Evolutionary conservation across 1,140 invertebrate species (phyloP).

Genomic region (Ceratina calcarata): DNA sequence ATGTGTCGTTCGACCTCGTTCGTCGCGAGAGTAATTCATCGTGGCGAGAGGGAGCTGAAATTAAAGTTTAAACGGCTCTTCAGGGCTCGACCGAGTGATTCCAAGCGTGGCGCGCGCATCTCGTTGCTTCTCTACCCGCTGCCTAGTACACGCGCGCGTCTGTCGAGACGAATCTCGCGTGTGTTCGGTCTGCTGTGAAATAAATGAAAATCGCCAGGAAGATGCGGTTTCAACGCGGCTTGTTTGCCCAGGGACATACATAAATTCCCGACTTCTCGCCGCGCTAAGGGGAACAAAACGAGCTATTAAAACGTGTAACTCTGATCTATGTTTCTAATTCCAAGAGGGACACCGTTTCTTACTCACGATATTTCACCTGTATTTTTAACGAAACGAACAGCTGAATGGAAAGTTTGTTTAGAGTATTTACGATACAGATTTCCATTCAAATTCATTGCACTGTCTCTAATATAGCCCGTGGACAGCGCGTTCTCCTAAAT

Average conservation of each 20-base stretch:
- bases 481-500: background rate
- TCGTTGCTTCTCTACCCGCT: background rate
- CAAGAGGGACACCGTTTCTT: background rate
- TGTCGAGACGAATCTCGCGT: background rate
- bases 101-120: slow-evolving; percentile 7
- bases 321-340: slow-evolving; percentile 27
- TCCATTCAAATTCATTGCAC: background rate
- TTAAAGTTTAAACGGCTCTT: slow-evolving; percentile 44
- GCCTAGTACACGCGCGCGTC: too few species aligned
- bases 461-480: background rate
- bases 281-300: slow-evolving; percentile 11
- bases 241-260: slow-evolving; percentile 10
- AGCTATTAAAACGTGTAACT: slow-evolving; percentile 10
- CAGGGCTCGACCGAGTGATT: slow-evolving; percentile 17
- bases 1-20: slow-evolving; percentile 46
- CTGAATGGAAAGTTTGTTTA: background rate
- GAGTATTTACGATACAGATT: background rate
- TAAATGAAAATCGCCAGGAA: slow-evolving; percentile 23
- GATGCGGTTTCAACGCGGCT: background rate
- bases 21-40: slow-evolving; percentile 37
- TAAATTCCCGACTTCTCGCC: slow-evolving; percentile 7
- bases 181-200: slow-evolving; percentile 4
- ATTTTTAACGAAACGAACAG: too few species aligned
- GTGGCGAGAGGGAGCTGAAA: slow-evolving; percentile 36
- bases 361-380: background rate